phyloP scores from a whole-genome alignment of 2,888 invertebrate genomes.

The Panzeria rudis region DNA sequence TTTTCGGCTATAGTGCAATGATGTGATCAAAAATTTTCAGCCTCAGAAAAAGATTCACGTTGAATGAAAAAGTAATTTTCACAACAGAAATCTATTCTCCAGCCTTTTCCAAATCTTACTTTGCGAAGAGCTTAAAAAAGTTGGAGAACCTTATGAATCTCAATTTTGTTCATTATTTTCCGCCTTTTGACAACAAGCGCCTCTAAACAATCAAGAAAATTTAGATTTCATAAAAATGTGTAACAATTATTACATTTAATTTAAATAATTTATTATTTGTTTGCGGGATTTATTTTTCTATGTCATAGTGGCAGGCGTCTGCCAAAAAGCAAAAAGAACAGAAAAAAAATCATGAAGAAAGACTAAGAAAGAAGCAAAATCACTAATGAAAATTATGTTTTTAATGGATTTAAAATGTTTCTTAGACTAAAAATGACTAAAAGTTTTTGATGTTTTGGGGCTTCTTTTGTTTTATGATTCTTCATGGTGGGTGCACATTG shows the following conservation, averaged over 20 bases:
- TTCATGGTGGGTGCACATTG: conserved; percentile 65
- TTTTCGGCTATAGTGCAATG: no score
- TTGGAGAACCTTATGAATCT: no score
- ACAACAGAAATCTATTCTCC: no score
- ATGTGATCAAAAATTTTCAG: no score
- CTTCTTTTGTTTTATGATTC: conserved; percentile 55
- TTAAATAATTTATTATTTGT: conserved; percentile 45
- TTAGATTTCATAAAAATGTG: conserved; percentile 12
- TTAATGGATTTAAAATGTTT: conserved; percentile 52
- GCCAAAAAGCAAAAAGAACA: conserved; percentile 21
- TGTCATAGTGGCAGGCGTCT: conserved; percentile 64
- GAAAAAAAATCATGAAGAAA: neutral
- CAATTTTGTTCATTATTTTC: no score
- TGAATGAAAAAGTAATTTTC: no score
- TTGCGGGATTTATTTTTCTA: conserved; percentile 39
- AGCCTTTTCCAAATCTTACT: no score
- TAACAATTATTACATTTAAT: conserved; percentile 32
- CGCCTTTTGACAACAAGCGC: conserved; percentile 2
- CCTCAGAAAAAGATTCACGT: no score
- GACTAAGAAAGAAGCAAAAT: neutral
- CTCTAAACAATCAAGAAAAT: neutral
- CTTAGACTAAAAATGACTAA: conserved; percentile 42
- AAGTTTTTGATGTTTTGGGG: conserved; percentile 62
- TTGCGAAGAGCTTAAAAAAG: no score
- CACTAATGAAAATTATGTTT: conserved; percentile 39